These are phyloP conservation scores for Conomelus anceps DNA, from an alignment of 2,888 invertebrate genomes.

Conservation along the genomic window DNA sequence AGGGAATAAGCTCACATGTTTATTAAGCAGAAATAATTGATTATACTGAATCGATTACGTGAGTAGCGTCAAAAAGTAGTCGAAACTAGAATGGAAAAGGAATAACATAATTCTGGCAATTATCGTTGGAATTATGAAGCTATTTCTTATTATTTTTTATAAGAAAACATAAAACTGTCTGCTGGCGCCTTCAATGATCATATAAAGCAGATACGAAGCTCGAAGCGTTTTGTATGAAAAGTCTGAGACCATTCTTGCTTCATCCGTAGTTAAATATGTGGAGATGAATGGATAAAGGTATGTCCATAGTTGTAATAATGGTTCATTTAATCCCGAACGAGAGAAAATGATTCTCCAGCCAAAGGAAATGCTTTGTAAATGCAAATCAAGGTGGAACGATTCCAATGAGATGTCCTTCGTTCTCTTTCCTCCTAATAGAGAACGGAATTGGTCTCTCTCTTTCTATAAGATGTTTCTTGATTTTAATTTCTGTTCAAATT, in stretches of 20 bases:
- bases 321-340: neutral
- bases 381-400: neutral
- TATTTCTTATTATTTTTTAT: neutral
- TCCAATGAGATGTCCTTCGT: neutral
- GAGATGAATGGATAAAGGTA: neutral
- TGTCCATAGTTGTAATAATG: neutral
- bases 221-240: neutral
- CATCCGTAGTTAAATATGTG: neutral
- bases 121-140: neutral
- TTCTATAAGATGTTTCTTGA: neutral
- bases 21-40: neutral
- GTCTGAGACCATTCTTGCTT: neutral
- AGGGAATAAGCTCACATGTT: neutral
- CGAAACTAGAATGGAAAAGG: neutral
- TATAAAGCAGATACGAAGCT: neutral
- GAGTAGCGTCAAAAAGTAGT: neutral
- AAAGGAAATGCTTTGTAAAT: neutral
- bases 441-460: neutral
- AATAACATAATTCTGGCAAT: neutral
- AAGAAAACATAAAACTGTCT: neutral
- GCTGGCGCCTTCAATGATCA: neutral
- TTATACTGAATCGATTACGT: neutral
- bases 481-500: neutral
- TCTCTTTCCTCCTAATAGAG: neutral
- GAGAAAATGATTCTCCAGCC: neutral